These are phyloP conservation scores for Cricetomys ansorgei DNA, from an alignment of 2,113 vertebrate genomes.

Conservation along the genomic window DNA sequence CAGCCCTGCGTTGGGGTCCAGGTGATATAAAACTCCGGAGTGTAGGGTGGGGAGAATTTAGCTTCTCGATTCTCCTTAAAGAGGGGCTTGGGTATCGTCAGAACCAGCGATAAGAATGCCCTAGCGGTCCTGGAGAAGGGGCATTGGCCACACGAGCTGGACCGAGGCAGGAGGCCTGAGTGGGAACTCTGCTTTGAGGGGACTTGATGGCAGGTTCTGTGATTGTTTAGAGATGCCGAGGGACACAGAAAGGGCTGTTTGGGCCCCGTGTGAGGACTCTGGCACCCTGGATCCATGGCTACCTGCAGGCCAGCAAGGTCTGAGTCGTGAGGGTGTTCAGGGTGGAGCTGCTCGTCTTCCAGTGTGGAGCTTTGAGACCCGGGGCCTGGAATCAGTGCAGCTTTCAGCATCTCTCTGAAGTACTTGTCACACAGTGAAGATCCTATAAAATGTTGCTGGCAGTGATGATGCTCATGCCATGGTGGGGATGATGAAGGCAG, in stretches of 20 bases:
- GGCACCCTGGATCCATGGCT: not conserved
- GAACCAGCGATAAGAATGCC: not conserved
- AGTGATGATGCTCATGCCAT: not conserved
- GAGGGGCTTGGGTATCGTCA: too few species aligned
- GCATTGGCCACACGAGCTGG: too few species aligned
- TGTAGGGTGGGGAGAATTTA: not conserved
- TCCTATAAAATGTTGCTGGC: too few species aligned
- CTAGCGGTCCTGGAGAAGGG: too few species aligned
- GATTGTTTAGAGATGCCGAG: not conserved
- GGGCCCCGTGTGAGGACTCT: not conserved
- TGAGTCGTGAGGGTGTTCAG: too few species aligned
- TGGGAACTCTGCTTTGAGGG: not conserved
- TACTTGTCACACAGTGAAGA: not conserved
- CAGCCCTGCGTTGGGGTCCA: not conserved
- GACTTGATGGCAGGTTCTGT: not conserved
- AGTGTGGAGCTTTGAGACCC: too few species aligned
- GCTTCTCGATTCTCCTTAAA: not conserved
- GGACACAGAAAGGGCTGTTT: too few species aligned
- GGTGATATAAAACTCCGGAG: not conserved
- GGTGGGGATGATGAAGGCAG: not conserved
- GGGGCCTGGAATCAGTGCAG: not conserved
- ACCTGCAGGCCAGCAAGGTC: not conserved
- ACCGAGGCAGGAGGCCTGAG: not conserved
- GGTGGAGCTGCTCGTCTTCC: not conserved
- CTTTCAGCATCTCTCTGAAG: not conserved